Base-by-base conservation (phyloP, 2,888 invertebrate species). In the Nomada lathburiana region DNA sequence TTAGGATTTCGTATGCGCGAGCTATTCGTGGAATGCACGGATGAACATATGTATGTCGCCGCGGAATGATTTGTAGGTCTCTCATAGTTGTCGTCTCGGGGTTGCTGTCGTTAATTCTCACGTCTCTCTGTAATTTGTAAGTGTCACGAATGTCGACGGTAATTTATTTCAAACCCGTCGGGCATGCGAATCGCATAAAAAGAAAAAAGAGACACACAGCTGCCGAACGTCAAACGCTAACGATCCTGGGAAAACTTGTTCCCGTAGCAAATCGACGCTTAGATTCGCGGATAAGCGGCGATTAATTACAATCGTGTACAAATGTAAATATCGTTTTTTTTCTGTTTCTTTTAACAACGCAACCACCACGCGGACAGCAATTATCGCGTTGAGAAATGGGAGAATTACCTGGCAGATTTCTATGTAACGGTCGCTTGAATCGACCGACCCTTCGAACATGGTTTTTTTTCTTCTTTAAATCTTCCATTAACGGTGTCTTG, bases 101-200 rank as follows among this genome's bases (percentile, higher is more conserved):
- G 44, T 47, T 62, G 53, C 23, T 63, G 68, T 80, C 85, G 74
- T 85, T 83, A 86, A 85, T 85, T 75, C 83, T 79, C 67, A 70
- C 68, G 68, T 67, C 69, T 62, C 63, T 23, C 13, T 11, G 81
- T 68, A 85, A 86, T 86, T 86, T 86, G 83, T 85, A 85, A 85
- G 70, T 77, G 86, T 86, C 86, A 42, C 64, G 74, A 47, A 18
- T 67, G 68, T 47, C 59, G 76, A 80, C 81, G 83, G 80, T 83
- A 86, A 85, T 68, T 82, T 83, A 78, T 85, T 74, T 65, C 10
- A 4, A 75, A 80, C 63, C 53, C 53, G 29, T 50, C 47, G 11
- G 44, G 5, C 11, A 42, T 29, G 70, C 23, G 62, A 59, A 68
- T 64, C 53, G 13, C 55, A 67, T 72, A 68, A 83, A 75, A 84